phyloP scores from a whole-genome alignment of 37 sponge, comb jelly and placozoan species.

The Haliclona indistincta region DNA sequence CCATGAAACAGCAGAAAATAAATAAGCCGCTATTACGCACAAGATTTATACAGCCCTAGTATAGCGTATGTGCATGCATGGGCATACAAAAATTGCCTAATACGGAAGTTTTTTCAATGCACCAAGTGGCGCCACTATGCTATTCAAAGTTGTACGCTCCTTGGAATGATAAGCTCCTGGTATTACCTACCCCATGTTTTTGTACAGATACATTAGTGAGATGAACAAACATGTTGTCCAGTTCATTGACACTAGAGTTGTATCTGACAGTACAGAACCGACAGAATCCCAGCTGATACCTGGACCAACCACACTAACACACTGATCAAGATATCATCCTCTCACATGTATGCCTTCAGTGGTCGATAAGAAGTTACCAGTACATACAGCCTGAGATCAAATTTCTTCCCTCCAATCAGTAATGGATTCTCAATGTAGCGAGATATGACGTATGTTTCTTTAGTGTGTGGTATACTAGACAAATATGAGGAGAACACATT shows the following conservation, averaged over 20 bases:
- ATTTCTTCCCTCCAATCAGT: constrained; percentile 98
- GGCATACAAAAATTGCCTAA: too few species aligned
- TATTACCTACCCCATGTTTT: constrained; percentile 93
- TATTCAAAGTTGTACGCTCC: too few species aligned
- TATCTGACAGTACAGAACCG: constrained; percentile 99
- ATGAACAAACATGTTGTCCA: constrained; percentile 97
- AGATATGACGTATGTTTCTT: constrained; percentile 94
- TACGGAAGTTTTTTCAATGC: too few species aligned
- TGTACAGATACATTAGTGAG: constrained; percentile 98
- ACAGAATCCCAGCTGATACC: constrained; percentile 93
- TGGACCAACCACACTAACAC: constrained; percentile 8
- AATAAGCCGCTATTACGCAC: too few species aligned
- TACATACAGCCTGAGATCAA: constrained; percentile 96
- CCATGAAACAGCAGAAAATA: too few species aligned
- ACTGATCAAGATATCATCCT: background rate
- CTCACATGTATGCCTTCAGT: constrained; percentile 92
- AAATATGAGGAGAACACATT: background rate
- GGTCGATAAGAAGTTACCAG: constrained; percentile 93
- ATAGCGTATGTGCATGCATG: too few species aligned
- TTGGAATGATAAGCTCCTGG: too few species aligned
- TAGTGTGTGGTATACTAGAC: constrained; percentile 69
- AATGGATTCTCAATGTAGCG: constrained; percentile 94
- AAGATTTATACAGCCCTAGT: too few species aligned
- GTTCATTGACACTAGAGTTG: constrained; percentile 74
- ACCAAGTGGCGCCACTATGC: too few species aligned